A percentile compares a stretch with the other conserved stretches of the same genome.
phyloP scores from a whole-genome alignment of 1,140 invertebrate species.

The Oncopodura yosiiana region DNA sequence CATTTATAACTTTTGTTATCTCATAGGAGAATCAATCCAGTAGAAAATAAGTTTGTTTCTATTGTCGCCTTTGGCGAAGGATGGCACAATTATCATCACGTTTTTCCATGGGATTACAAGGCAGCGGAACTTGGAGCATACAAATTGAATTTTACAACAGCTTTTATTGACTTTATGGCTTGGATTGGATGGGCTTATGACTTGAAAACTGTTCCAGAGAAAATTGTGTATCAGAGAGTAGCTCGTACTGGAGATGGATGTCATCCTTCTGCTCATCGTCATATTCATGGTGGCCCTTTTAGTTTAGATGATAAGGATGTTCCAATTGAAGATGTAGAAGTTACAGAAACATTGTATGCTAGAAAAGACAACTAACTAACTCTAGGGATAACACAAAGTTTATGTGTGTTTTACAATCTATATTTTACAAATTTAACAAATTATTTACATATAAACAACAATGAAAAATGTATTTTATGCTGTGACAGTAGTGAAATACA shows the following conservation, averaged over 20 bases:
- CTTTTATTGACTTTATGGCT: slow-evolving; percentile 68
- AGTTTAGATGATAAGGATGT: slow-evolving; percentile 75
- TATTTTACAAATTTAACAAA: no score
- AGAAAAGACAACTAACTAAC: no score
- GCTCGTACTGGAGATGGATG: slow-evolving; percentile 55
- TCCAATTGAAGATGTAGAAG: slow-evolving; percentile 47
- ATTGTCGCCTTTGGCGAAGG: slow-evolving; percentile 54
- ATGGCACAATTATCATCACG: slow-evolving; percentile 88
- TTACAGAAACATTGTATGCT: slow-evolving; percentile 21
- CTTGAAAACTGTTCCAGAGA: slow-evolving; percentile 48
- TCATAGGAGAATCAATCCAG: slow-evolving; percentile 50
- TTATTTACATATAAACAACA: no score
- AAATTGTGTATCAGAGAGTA: slow-evolving; percentile 43
- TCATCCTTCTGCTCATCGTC: slow-evolving; percentile 66
- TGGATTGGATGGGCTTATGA: slow-evolving; percentile 65
- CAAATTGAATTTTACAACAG: slow-evolving; percentile 66
- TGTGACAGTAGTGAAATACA: no score
- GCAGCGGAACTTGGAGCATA: slow-evolving; percentile 59
- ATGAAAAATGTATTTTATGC: no score
- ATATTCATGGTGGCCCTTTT: slow-evolving; percentile 61
- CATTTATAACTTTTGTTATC: neutral
- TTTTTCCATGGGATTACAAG: slow-evolving; percentile 82
- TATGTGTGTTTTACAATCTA: no score
- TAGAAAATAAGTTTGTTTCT: slow-evolving; percentile 52
- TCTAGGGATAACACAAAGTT: no score